phyloP scores from a whole-genome alignment of 2,888 invertebrate species.

The Troides aeacus region DNA sequence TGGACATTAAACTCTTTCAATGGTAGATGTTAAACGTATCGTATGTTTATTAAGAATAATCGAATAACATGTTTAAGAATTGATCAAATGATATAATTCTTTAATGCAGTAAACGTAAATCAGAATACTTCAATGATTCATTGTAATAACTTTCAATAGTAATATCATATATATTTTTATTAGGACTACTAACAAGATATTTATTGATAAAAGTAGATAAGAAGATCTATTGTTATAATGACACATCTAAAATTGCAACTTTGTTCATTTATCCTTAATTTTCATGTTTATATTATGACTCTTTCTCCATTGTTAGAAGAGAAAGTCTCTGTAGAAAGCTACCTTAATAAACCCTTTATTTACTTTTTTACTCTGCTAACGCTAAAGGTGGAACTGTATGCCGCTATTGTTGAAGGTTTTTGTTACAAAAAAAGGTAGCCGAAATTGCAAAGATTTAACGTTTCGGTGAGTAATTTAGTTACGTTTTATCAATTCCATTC shows the following conservation, averaged over 20 bases:
- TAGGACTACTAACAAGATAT: no score
- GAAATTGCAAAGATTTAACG: conserved; percentile 10
- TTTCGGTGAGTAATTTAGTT: conserved; percentile 11
- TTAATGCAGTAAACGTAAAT: no score
- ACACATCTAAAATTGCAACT: neutral
- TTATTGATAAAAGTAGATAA: no score
- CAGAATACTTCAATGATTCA: no score
- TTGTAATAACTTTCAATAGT: no score
- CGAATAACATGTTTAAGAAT: no score
- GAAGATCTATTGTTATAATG: no score
- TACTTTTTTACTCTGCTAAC: conserved; percentile 45
- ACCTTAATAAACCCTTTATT: conserved; percentile 63
- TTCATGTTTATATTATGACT: conserved; percentile 8
- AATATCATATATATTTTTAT: no score
- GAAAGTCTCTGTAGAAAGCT: conserved; percentile 63
- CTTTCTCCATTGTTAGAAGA: conserved; percentile 53
- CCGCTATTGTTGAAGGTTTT: conserved; percentile 37
- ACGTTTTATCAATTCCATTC: neutral
- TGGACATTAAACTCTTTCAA: neutral
- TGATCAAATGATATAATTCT: no score
- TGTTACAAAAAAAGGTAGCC: conserved; percentile 25
- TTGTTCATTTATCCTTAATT: neutral
- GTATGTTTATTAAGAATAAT: no score
- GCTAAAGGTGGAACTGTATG: conserved; percentile 32
- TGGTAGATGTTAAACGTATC: no score